Base-by-base conservation (phyloP, 2,113 vertebrate genomes). In the Percopsis transmontana region DNA sequence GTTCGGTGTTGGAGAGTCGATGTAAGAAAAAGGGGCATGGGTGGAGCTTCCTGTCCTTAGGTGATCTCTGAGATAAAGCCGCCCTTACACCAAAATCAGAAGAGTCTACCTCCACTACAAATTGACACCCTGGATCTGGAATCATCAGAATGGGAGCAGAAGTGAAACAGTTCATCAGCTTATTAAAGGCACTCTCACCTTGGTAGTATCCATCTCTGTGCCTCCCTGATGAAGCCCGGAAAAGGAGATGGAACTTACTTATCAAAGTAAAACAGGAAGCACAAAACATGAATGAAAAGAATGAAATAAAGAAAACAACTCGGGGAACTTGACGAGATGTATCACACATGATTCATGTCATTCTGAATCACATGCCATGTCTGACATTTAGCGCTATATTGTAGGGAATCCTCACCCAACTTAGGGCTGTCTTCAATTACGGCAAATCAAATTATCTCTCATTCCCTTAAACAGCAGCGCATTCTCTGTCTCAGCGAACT, bases 341-440 rank as follows among this genome's bases (percentile, higher is more conserved):
- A n/a, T n/a, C n/a, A n/a, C n/a, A n/a, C n/a, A n/a, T n/a, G n/a
- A n/a, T n/a, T n/a, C n/a, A n/a, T n/a, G n/a, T n/a, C n/a, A n/a
- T n/a, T n/a, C n/a, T n/a, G n/a, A n/a, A n/a, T n/a, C n/a, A 66
- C 51, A 19, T 78, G 52, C 38, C 15, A 19, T 53, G 53, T 16
- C 47, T 45, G n/a, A 77, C 58, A 62, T 66, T 44, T 19, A 57
- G 27, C 39, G 61, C 64, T 80, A 76, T 78, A 67, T 78, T 64
- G 61, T 71, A 24, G 68, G 59, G 62, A 66, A 65, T 70, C 52
- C 64, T 76, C 20, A 63, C 59, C 41, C 24, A 60, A 63, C 41
- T 74, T 62, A 50, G 14, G 42, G 51, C 24, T n/a, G n/a, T n/a
- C n/a, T n/a, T n/a, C n/a, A n/a, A n/a, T n/a, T n/a, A n/a, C n/a